Percentiles rank a stretch among this genome's conserved stretches.
phyloP scores from a whole-genome alignment of 2,797 vertebrate species.

The Pagetopsis macropterus region DNA sequence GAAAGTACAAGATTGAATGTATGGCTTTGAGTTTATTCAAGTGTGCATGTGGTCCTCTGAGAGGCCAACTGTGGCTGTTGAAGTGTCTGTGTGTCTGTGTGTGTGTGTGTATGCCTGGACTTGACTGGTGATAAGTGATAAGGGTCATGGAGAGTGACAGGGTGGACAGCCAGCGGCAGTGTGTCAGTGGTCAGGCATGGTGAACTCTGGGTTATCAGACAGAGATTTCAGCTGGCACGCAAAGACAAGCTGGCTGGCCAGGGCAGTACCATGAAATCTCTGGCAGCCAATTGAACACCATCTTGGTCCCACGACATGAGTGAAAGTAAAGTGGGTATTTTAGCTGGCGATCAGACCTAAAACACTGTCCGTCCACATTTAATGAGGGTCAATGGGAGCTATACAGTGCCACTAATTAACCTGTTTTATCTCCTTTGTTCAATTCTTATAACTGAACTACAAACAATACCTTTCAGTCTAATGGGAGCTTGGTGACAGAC shows the following conservation, averaged over 20 bases:
- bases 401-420: not conserved
- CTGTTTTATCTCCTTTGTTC: not conserved
- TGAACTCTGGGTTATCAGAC: constrained; percentile 62
- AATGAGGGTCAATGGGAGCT: not conserved
- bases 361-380: not conserved
- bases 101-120: constrained; percentile 18
- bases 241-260: constrained; percentile 20
- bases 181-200: constrained; percentile 57
- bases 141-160: constrained; percentile 57
- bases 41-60: constrained; percentile 30
- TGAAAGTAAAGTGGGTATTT: not conserved
- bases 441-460: not conserved
- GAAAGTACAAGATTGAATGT: not conserved
- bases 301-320: not conserved
- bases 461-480: not conserved
- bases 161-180: constrained; percentile 54
- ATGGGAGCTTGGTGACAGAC: no score
- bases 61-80: constrained; percentile 47
- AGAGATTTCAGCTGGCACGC: constrained; percentile 54
- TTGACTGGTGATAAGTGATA: constrained; percentile 47
- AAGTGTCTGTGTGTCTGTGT: constrained; percentile 42
- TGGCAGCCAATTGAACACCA: constrained; percentile 6
- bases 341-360: not conserved
- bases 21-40: constrained; percentile 39
- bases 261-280: constrained; percentile 3